phyloP scores from a whole-genome alignment of 2,888 invertebrate genomes.

The Caenorhabditis auriculariae region DNA sequence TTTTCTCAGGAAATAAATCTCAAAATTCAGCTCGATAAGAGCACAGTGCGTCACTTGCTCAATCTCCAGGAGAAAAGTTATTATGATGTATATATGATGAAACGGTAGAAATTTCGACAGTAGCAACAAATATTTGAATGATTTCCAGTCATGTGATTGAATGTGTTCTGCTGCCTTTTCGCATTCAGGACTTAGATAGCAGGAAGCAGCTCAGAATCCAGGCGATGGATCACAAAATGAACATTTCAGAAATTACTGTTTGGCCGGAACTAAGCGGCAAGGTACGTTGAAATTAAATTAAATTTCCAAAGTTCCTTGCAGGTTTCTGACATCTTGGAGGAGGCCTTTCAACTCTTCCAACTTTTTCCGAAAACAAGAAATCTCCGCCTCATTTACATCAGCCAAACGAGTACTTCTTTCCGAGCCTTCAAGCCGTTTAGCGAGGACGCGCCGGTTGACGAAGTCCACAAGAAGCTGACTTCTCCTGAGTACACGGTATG shows the following conservation, averaged over 20 bases:
- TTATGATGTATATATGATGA: too few relatives aligned
- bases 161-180: slow-evolving; percentile 87
- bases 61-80: too few relatives aligned
- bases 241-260: slow-evolving; percentile 74
- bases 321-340: slow-evolving; percentile 82
- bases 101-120: too few relatives aligned
- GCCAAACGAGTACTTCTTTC: too few relatives aligned
- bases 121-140: too few relatives aligned
- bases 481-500: slow-evolving; percentile 14
- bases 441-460: slow-evolving; percentile 25
- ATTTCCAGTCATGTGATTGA: too few relatives aligned
- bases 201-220: slow-evolving; percentile 81
- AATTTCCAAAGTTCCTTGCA: not conserved
- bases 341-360: slow-evolving; percentile 83
- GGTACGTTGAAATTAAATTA: slow-evolving; percentile 62
- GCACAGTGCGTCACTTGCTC: too few relatives aligned
- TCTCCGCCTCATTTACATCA: too few relatives aligned
- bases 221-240: slow-evolving; percentile 78
- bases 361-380: slow-evolving; percentile 82
- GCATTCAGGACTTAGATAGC: slow-evolving; percentile 93
- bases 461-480: slow-evolving; percentile 24
- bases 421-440: slow-evolving; percentile 43
- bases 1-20: too few relatives aligned
- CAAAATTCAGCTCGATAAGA: too few relatives aligned
- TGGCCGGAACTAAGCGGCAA: slow-evolving; percentile 94